phyloP scores from a whole-genome alignment of 2,113 vertebrate species.

The Protomyctophum bolini region DNA sequence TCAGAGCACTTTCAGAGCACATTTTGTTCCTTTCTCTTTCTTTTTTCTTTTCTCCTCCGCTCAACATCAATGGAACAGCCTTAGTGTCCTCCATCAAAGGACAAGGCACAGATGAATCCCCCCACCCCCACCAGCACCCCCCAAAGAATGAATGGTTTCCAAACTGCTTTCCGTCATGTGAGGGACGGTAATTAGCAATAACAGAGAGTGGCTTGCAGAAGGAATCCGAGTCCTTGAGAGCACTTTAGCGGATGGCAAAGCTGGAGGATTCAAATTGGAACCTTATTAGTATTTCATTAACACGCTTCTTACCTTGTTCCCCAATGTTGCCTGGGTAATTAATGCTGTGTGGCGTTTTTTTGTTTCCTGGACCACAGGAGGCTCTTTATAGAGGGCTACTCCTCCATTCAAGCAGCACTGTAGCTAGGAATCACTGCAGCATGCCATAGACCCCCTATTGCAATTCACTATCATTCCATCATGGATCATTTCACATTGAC shows the following conservation, averaged over 20 bases:
- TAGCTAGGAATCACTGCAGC: conserved; percentile 39
- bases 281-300: conserved; percentile 79
- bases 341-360: conserved; percentile 58
- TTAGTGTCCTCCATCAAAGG: conserved; percentile 62
- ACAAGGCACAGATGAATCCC: conserved; percentile 59
- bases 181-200: conserved; percentile 69
- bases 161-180: conserved; percentile 63
- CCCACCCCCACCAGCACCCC: conserved; percentile 11
- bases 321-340: conserved; percentile 72
- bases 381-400: conserved; percentile 44
- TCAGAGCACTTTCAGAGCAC: conserved; percentile 10
- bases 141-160: conserved; percentile 58
- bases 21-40: conserved; percentile 18
- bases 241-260: conserved; percentile 64
- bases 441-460: neutral
- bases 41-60: conserved; percentile 21
- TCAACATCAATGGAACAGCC: conserved; percentile 42
- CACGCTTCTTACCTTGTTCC: conserved; percentile 75
- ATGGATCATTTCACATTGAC: conserved; percentile 7
- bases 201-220: conserved; percentile 51
- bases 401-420: conserved; percentile 27
- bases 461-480: neutral
- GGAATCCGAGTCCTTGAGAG: conserved; percentile 73
- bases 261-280: conserved; percentile 66
- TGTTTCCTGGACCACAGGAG: conserved; percentile 48